phyloP scores from a whole-genome alignment of 2,888 invertebrate species.

The Gymnoscelis rufifasciata region DNA sequence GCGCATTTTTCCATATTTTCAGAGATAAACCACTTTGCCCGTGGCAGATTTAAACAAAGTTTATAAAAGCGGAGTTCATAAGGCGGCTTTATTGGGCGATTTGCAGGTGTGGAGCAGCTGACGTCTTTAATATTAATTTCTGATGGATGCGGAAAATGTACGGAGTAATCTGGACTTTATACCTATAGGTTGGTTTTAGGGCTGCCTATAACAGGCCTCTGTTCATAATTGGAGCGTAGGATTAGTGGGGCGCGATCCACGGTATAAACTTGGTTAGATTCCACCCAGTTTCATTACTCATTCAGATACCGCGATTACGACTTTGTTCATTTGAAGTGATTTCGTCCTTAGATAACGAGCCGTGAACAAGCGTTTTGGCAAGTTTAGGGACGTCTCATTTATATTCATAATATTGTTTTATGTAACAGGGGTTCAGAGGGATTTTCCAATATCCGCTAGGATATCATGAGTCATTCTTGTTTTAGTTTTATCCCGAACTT shows the following conservation, averaged over 20 bases:
- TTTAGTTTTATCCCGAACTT: constrained; percentile 9
- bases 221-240: constrained; percentile 57
- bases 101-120: constrained; percentile 68
- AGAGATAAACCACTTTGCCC: constrained; percentile 46
- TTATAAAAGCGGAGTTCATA: constrained; percentile 68
- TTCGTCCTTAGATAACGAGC: constrained; percentile 48
- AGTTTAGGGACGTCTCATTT: constrained; percentile 51
- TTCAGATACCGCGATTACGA: constrained; percentile 56
- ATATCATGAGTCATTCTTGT: constrained; percentile 16
- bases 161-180: constrained; percentile 47
- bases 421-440: constrained; percentile 38
- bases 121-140: constrained; percentile 67
- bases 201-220: constrained; percentile 46
- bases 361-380: constrained; percentile 42
- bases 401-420: constrained; percentile 49
- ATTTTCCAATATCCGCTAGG: constrained; percentile 35
- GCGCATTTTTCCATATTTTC: constrained; percentile 39
- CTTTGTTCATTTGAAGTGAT: constrained; percentile 55
- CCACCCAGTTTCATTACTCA: constrained; percentile 51
- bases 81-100: constrained; percentile 67
- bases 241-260: constrained; percentile 52
- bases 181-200: constrained; percentile 23
- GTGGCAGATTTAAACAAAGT: constrained; percentile 50
- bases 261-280: constrained; percentile 55
- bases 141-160: constrained; percentile 55